Percentiles rank a stretch among this genome's conserved stretches.
Conservation (phyloP, 2,888 invertebrate genomes). For the Cephus runcator region DNA sequence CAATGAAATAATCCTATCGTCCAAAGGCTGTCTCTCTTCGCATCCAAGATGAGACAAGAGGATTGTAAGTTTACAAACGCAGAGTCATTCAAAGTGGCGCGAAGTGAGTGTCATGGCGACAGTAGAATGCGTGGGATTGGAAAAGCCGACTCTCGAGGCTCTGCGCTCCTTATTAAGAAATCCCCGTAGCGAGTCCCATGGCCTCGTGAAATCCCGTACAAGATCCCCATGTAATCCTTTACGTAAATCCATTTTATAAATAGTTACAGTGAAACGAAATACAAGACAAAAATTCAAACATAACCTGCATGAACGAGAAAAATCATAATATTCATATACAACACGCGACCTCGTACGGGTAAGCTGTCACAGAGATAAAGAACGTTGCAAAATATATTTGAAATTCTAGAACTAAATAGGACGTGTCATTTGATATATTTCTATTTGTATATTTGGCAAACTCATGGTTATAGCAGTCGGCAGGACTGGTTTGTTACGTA, state of each 20-base stretch:
- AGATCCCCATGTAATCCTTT: background rate
- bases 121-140: conserved; percentile 42
- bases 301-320: background rate
- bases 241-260: background rate
- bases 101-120: background rate
- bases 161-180: conserved; percentile 50
- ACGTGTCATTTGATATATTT: background rate
- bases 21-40: background rate
- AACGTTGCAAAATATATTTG: background rate
- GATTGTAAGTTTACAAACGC: background rate
- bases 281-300: background rate
- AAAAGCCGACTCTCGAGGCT: conserved; percentile 43
- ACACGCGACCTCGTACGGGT: background rate
- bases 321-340: background rate
- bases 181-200: conserved; percentile 16
- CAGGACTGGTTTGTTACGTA: background rate
- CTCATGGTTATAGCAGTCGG: background rate
- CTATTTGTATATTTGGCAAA: background rate
- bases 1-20: background rate
- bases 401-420: background rate
- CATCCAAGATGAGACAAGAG: background rate
- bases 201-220: background rate
- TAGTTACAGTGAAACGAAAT: background rate
- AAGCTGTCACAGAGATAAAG: background rate
- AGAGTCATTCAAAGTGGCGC: background rate